Conservation (phyloP, 53 echinoderm and acorn worm species). For the Hippasteria phrygiana region DNA sequence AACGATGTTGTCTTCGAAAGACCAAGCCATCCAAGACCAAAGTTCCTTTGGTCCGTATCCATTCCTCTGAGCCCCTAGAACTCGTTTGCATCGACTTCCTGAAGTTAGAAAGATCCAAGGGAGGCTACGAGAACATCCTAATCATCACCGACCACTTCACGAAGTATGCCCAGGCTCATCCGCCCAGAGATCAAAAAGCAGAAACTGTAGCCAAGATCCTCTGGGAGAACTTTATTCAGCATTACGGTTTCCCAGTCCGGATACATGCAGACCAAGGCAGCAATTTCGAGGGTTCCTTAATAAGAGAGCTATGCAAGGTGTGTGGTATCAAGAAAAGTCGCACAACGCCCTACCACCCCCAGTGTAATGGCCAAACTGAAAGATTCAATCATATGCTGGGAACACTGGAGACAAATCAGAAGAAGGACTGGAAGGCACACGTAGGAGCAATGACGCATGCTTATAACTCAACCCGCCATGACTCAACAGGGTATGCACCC, state of each 20-base stretch:
- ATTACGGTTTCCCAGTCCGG: constrained; percentile 66
- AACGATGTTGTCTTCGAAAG: constrained; percentile 61
- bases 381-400: constrained; percentile 72
- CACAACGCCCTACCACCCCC: constrained; percentile 48
- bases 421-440: constrained; percentile 63
- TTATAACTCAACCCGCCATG: constrained; percentile 43
- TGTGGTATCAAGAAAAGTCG: constrained; percentile 15
- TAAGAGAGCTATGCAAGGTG: constrained; percentile 1
- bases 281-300: constrained; percentile 61
- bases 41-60: constrained; percentile 47
- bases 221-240: constrained; percentile 69
- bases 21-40: constrained; percentile 34
- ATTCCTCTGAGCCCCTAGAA: constrained; percentile 55
- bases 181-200: constrained; percentile 69
- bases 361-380: constrained; percentile 42
- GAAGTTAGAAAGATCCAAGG: constrained; percentile 57
- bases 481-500: constrained; percentile 39
- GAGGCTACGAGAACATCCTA: constrained; percentile 50
- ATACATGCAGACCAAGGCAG: constrained; percentile 77
- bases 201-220: constrained; percentile 61
- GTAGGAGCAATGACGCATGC: constrained; percentile 38
- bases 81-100: constrained; percentile 61
- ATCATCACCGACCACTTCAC: constrained; percentile 77
- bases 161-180: constrained; percentile 57
- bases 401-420: constrained; percentile 43